phyloP scores from a whole-genome alignment of 2,888 invertebrate genomes.

The Rhorus exstirpatorius region DNA sequence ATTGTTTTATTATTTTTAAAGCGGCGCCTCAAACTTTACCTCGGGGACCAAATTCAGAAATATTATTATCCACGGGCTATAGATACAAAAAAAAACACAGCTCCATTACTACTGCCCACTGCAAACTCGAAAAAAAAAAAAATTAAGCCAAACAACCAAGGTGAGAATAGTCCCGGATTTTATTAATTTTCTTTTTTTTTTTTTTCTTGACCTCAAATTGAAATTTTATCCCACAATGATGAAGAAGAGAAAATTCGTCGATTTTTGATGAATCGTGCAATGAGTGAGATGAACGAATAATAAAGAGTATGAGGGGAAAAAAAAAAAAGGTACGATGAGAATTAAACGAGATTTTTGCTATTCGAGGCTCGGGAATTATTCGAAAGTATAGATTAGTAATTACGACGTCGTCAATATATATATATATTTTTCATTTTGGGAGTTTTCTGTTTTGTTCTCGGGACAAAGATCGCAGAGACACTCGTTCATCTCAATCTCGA shows the following conservation, averaged over 20 bases:
- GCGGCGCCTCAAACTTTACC: slow-evolving; percentile 53
- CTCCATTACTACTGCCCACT: not conserved
- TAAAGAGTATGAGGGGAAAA: not conserved
- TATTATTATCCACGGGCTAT: slow-evolving; percentile 40
- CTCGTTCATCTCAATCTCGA: slow-evolving; percentile 51
- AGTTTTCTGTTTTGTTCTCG: slow-evolving; percentile 44
- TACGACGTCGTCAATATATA: slow-evolving; percentile 37
- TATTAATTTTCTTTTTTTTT: not conserved
- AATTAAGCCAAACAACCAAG: slow-evolving; percentile 29
- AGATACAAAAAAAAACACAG: slow-evolving; percentile 1
- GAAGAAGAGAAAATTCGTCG: slow-evolving; percentile 6
- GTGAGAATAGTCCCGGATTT: slow-evolving; percentile 23
- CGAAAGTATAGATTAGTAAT: slow-evolving; percentile 4
- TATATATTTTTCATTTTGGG: slow-evolving; percentile 54
- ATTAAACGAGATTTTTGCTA: slow-evolving; percentile 44
- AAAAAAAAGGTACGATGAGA: slow-evolving; percentile 40
- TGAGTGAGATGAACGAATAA: slow-evolving; percentile 29
- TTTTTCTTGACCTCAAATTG: not conserved
- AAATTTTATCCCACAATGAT: slow-evolving; percentile 7
- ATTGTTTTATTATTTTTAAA: slow-evolving; percentile 26
- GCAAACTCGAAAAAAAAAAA: slow-evolving; percentile 5
- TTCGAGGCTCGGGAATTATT: slow-evolving; percentile 40
- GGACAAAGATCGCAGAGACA: slow-evolving; percentile 56
- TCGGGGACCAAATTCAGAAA: slow-evolving; percentile 56
- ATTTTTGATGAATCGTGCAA: slow-evolving; percentile 23